A percentile compares a stretch with the other conserved stretches of the same genome.
These are phyloP conservation scores for Ophthalmotilapia sp. DNA, from an alignment of 2,113 vertebrate genomes.

Conservation along the genomic window DNA sequence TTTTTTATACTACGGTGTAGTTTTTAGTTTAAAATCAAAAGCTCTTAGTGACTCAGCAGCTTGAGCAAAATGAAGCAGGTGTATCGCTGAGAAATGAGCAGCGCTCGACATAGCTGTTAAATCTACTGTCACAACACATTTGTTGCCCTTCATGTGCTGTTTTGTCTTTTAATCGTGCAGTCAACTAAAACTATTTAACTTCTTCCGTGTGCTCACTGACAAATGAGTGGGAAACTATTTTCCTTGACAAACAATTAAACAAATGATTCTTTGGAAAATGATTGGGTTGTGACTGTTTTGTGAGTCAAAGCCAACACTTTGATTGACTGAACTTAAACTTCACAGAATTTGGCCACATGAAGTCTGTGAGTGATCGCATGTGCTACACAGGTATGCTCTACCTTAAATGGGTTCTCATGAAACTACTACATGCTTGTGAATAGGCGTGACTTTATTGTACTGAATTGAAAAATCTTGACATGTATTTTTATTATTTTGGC, in stretches of 20 bases:
- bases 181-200: slow-evolving; percentile 33
- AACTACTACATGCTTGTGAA: not conserved
- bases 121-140: not conserved
- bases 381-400: not conserved
- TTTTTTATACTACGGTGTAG: not conserved
- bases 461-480: not conserved
- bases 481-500: not conserved
- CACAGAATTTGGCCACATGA: not conserved
- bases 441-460: not conserved
- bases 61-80: not conserved
- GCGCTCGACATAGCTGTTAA: not conserved
- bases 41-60: not conserved
- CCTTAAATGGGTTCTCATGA: not conserved
- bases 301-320: slow-evolving; percentile 8
- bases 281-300: not conserved
- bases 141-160: not conserved
- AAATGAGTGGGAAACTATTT: slow-evolving; percentile 36
- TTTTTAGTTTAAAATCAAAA: not conserved
- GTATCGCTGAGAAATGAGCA: not conserved
- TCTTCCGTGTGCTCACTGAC: not conserved
- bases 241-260: slow-evolving; percentile 36
- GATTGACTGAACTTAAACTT: not conserved
- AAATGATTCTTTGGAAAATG: slow-evolving; percentile 33
- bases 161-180: slow-evolving; percentile 5
- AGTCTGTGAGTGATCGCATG: not conserved